phyloP scores from a whole-genome alignment of 2,797 vertebrate genomes.

The Nyctalus aviator region DNA sequence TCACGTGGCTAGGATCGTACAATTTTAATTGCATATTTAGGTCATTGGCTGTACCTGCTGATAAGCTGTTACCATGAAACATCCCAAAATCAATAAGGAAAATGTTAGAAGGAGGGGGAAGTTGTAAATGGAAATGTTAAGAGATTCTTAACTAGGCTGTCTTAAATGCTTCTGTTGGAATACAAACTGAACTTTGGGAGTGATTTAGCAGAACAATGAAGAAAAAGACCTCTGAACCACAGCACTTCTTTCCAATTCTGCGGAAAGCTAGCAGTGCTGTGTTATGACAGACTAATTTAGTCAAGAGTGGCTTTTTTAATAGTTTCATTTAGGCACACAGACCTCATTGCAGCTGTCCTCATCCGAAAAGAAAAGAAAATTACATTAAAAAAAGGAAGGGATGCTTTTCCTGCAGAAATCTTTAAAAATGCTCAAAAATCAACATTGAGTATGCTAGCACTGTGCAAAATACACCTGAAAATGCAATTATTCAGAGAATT shows the following conservation, averaged over 20 bases:
- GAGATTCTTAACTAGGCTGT: slow-evolving; percentile 80
- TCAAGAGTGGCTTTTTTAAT: slow-evolving; percentile 57
- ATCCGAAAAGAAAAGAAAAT: slow-evolving; percentile 60
- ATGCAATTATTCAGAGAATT: slow-evolving; percentile 8
- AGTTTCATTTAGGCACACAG: slow-evolving; percentile 73
- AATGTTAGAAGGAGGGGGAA: slow-evolving; percentile 83
- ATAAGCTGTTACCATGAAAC: slow-evolving; percentile 80
- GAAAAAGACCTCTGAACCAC: slow-evolving; percentile 73
- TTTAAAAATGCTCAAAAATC: slow-evolving; percentile 51
- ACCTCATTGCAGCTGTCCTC: slow-evolving; percentile 62
- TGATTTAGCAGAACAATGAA: slow-evolving; percentile 74
- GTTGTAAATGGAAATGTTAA: slow-evolving; percentile 86
- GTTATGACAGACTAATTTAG: slow-evolving; percentile 75
- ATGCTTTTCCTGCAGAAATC: neutral
- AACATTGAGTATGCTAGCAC: neutral
- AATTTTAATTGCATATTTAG: slow-evolving; percentile 85
- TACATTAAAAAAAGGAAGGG: slow-evolving; percentile 21
- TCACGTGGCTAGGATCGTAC: slow-evolving; percentile 68
- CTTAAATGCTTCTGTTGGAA: slow-evolving; percentile 77
- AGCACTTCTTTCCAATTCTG: slow-evolving; percentile 65
- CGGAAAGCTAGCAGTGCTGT: slow-evolving; percentile 49
- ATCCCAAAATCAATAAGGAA: slow-evolving; percentile 86
- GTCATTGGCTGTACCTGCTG: slow-evolving; percentile 64
- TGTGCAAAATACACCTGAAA: slow-evolving; percentile 14
- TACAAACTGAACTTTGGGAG: slow-evolving; percentile 77